Evolutionary conservation across 2,113 vertebrate species (phyloP).

Genomic region (Paedocypris sp.): DNA sequence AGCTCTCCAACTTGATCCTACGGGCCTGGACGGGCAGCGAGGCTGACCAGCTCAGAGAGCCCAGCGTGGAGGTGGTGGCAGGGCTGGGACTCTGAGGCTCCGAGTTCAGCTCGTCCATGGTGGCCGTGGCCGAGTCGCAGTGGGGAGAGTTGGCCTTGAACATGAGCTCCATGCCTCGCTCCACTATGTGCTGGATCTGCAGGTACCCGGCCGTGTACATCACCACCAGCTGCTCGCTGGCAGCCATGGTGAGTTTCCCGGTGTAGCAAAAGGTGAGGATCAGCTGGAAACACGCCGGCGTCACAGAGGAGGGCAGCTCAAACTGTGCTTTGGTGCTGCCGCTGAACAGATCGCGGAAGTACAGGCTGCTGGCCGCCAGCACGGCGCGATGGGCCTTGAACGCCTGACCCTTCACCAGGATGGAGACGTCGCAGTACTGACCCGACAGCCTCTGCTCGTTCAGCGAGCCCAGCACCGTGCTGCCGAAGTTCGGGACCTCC

Average conservation of each 20-base stretch:
- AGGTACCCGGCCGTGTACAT: constrained; percentile 99
- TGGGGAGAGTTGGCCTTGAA: constrained; percentile 97
- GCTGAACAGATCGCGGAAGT: constrained; percentile 94
- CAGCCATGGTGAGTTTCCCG: constrained; percentile 94
- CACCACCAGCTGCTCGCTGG: constrained; percentile 96
- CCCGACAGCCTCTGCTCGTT: constrained; percentile 93
- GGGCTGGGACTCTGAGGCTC: constrained; percentile 90
- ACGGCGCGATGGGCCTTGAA: constrained; percentile 95
- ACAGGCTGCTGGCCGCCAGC: constrained; percentile 92
- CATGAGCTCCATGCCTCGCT: constrained; percentile 93
- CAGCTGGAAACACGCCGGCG: constrained; percentile 93
- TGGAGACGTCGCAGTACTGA: constrained; percentile 97
- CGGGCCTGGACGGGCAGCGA: constrained; percentile 67
- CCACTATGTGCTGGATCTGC: constrained; percentile 97
- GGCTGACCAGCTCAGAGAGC: constrained; percentile 69
- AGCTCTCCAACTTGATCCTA: constrained; percentile 81
- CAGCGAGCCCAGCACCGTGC: constrained; percentile 87
- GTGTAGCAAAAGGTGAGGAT: constrained; percentile 98
- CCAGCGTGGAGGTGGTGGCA: constrained; percentile 44
- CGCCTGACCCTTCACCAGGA: constrained; percentile 92
- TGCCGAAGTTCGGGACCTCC: constrained; percentile 97
- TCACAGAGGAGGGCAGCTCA: constrained; percentile 89
- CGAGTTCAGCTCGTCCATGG: constrained; percentile 83
- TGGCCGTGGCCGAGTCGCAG: constrained; percentile 94
- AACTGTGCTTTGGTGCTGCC: constrained; percentile 91